These are phyloP conservation scores for Crotalus horridus DNA, from an alignment of 2,113 vertebrate species.

Conservation along the genomic window DNA sequence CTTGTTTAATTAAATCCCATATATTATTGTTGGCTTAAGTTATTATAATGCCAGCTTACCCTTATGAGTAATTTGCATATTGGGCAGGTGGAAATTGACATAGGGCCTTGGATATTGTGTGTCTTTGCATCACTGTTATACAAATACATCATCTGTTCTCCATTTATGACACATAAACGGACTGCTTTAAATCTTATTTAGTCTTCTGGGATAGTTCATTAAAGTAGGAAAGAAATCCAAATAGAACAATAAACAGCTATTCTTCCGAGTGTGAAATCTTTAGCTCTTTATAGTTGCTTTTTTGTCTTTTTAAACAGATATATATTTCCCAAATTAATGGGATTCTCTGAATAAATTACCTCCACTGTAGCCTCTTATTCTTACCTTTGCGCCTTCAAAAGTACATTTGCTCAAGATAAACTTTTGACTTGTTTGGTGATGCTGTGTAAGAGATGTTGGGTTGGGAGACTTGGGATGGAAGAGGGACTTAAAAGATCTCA, in stretches of 20 bases:
- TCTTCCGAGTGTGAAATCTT: not conserved
- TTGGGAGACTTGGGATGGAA: not conserved
- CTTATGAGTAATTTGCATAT: not conserved
- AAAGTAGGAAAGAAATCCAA: not conserved
- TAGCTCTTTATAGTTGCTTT: not conserved
- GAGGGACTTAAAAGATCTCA: not conserved
- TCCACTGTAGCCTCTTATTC: not conserved
- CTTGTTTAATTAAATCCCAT: slow-evolving; percentile 4
- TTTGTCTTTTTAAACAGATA: not conserved
- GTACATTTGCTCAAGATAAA: not conserved
- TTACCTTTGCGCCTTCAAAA: not conserved
- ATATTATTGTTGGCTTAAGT: not conserved
- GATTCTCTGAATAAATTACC: not conserved
- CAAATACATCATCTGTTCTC: not conserved
- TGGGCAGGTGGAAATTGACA: not conserved
- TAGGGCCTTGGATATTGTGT: not conserved
- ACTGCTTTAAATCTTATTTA: not conserved
- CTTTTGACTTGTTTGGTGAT: not conserved
- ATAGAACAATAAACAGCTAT: not conserved
- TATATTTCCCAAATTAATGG: not conserved
- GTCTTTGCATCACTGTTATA: not conserved
- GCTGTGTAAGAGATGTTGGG: not conserved
- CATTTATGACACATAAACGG: not conserved
- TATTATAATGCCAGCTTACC: not conserved
- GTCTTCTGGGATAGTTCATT: not conserved